Percentiles rank a stretch among this genome's conserved stretches.
phyloP scores from a whole-genome alignment of 2,113 vertebrate genomes.

The Sakesphorus luctuosus region DNA sequence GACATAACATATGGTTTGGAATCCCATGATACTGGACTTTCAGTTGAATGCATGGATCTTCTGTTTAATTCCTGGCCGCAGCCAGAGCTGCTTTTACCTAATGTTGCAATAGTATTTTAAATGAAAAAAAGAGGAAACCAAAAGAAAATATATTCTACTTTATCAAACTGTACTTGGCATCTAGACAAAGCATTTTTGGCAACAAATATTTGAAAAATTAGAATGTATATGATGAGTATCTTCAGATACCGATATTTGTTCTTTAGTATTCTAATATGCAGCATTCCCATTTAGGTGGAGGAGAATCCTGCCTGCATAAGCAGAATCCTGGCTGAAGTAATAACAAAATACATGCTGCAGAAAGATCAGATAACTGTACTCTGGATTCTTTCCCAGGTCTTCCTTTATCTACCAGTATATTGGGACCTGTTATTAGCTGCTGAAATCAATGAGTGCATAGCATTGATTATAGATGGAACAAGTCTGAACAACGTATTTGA shows the following conservation, averaged over 20 bases:
- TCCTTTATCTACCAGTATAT: constrained; percentile 43
- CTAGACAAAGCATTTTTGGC: not conserved
- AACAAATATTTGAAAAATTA: not conserved
- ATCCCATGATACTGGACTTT: not conserved
- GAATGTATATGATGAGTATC: not conserved
- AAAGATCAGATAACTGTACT: constrained; percentile 15
- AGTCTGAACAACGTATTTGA: constrained; percentile 7
- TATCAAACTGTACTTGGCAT: not conserved
- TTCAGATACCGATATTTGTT: constrained; percentile 8
- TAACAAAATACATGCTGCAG: constrained; percentile 15
- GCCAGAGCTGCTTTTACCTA: not conserved
- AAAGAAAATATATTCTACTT: not conserved
- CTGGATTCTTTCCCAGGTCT: constrained; percentile 38
- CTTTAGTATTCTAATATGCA: not conserved
- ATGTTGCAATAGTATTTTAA: not conserved
- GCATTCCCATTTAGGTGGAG: not conserved
- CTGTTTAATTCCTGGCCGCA: not conserved
- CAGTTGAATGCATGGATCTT: not conserved
- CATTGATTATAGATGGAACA: not conserved
- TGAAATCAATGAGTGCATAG: constrained; percentile 10
- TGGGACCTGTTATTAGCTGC: not conserved
- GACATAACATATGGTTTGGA: not conserved
- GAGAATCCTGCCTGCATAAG: constrained; percentile 23
- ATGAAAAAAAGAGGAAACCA: not conserved
- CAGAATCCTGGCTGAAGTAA: not conserved